Conservation (phyloP, 2,797 vertebrate genomes). For the Labeo calbasu region DNA sequence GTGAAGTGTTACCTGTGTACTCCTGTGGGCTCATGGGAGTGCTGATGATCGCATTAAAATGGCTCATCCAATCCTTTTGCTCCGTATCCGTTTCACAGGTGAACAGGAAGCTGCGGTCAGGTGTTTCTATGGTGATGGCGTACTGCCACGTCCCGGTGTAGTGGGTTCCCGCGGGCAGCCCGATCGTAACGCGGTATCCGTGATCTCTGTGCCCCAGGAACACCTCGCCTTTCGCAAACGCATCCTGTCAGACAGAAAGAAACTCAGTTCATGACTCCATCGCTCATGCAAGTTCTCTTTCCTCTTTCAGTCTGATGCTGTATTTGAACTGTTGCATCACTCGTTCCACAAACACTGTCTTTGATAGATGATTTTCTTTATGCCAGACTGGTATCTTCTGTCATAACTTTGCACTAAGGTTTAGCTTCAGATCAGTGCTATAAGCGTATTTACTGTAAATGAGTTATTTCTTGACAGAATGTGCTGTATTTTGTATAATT, state of each 20-base stretch:
- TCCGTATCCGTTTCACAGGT: slow-evolving; percentile 87
- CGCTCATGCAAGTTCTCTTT: background rate
- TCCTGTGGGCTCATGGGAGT: slow-evolving; percentile 89
- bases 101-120: slow-evolving; percentile 87
- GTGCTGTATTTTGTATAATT: background rate
- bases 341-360: background rate
- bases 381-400: background rate
- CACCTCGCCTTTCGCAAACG: slow-evolving; percentile 90
- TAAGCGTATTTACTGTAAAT: background rate
- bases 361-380: no score
- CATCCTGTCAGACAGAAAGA: slow-evolving; percentile 76
- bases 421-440: background rate
- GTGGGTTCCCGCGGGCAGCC: slow-evolving; percentile 78
- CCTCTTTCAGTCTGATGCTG: background rate
- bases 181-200: slow-evolving; percentile 77
- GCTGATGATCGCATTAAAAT: slow-evolving; percentile 77
- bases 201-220: slow-evolving; percentile 85
- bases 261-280: background rate
- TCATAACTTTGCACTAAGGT: background rate
- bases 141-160: slow-evolving; percentile 83
- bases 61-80: slow-evolving; percentile 84
- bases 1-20: slow-evolving; percentile 80
- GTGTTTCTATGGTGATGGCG: slow-evolving; percentile 87
- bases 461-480: background rate
- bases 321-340: background rate